Base-by-base conservation (phyloP, 2,113 vertebrate species). In the Cariama cristata region DNA sequence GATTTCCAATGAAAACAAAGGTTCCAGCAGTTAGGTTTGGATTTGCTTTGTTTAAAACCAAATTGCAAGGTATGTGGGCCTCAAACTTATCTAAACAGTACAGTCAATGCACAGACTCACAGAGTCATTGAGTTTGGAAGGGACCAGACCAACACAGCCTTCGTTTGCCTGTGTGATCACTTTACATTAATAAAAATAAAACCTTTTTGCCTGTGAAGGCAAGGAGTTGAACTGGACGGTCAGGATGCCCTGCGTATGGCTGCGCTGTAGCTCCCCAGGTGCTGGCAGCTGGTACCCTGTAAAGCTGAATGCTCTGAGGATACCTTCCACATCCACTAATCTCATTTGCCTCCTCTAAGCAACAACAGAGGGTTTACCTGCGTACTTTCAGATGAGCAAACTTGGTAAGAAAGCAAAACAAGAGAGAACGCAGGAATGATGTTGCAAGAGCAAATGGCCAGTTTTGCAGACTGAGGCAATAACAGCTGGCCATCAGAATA, bases 1-100 rank as follows among this genome's bases (percentile, higher is more conserved):
- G 62, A 91, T 93, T 97, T 95, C 60, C 74, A 95, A 58, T 24
- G 44, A 89, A 97, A 97, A 87, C 84, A 91, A 94, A 93, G 47
- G 81, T 76, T 69, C 59, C 76, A 94, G 74, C 33, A 82, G 71
- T 63, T 87, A 38, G 27, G 24, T 93, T 93, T 88, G 79, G 45
- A 87, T 89, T 82, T 77, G 35, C 68, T 91, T 90, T 95, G 73
- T 91, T 97, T 88, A 88, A 96, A 93, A 91, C 79, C 64, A 95
- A 94, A 93, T 89, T 72, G 66, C 32, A 66, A 89, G 49, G 11
- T 87, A 64, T 1, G 0, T 24, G 69, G 91, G 88, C 93, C 86
- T 93, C 91, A 86, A 79, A 96, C 50, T 91, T 97, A 95, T 71
- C 80, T 91, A 82, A 95, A 81, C 47, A 63, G 68, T 44, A 52